phyloP scores from a whole-genome alignment of 2,113 vertebrate genomes.

The Seriola quinqueradiata region DNA sequence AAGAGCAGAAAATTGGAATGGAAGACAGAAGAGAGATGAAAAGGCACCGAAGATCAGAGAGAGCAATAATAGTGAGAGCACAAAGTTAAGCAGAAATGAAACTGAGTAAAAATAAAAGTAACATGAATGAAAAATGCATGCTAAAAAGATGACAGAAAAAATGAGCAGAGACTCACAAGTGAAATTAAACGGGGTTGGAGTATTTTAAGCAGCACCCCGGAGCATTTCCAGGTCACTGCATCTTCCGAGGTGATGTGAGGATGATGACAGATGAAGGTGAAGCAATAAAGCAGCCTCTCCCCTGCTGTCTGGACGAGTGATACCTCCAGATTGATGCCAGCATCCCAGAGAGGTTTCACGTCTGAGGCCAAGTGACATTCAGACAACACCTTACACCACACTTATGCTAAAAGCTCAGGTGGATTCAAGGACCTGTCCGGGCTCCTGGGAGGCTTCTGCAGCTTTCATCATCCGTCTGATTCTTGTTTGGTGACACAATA shows the following conservation, averaged over 20 bases:
- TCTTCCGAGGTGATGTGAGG: neutral
- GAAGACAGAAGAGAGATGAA: too few species aligned
- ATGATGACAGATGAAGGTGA: slow-evolving; percentile 40
- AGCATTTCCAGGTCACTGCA: slow-evolving; percentile 23
- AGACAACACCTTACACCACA: neutral
- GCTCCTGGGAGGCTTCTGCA: neutral
- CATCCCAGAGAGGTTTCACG: neutral
- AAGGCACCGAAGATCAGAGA: neutral
- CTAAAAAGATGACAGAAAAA: neutral
- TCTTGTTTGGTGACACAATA: too few species aligned
- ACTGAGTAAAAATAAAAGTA: too few species aligned
- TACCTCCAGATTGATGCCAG: slow-evolving; percentile 15
- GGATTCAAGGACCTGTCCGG: neutral
- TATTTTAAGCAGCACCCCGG: neutral
- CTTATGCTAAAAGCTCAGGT: neutral
- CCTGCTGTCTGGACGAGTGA: slow-evolving; percentile 7
- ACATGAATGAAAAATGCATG: too few species aligned
- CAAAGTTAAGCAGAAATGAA: neutral
- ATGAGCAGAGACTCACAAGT: neutral
- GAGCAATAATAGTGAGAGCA: too few species aligned
- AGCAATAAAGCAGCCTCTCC: slow-evolving; percentile 12
- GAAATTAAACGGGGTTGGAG: neutral
- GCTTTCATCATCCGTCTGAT: neutral
- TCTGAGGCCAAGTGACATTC: slow-evolving; percentile 19
- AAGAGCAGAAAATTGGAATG: neutral